Percentiles rank a stretch among this genome's conserved stretches.
phyloP scores from a whole-genome alignment of 2,113 vertebrate genomes.

The Leptobrachium ailaonicum region DNA sequence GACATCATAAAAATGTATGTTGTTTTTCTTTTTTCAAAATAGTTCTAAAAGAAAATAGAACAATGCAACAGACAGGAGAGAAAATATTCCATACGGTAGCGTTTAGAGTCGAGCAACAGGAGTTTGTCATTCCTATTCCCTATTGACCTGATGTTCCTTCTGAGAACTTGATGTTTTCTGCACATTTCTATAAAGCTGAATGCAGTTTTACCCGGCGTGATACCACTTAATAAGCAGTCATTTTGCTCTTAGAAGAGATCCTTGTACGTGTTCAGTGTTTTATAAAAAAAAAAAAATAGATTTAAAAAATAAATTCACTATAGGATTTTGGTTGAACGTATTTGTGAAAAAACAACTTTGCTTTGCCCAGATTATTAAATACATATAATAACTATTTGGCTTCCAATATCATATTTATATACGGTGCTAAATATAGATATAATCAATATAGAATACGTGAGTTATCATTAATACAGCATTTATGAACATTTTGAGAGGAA shows the following conservation, averaged over 20 bases:
- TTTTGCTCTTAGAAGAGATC: not conserved
- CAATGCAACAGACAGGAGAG: not conserved
- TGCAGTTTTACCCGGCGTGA: not conserved
- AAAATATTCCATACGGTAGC: not conserved
- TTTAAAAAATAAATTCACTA: not conserved
- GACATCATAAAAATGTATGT: too few relatives aligned
- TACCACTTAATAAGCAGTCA: conserved; percentile 8
- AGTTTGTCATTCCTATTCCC: not conserved
- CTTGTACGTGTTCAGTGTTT: not conserved
- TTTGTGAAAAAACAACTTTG: not conserved
- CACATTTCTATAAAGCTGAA: not conserved
- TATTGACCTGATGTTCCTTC: not conserved
- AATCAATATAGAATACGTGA: too few relatives aligned
- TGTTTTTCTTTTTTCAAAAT: not conserved
- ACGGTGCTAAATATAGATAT: too few relatives aligned
- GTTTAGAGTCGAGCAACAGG: not conserved
- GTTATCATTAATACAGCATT: too few relatives aligned
- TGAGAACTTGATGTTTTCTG: not conserved
- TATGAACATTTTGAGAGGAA: too few relatives aligned
- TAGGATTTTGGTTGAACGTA: not conserved
- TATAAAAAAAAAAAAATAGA: not conserved
- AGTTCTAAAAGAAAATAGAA: not conserved
- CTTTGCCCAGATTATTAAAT: not conserved
- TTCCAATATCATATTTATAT: too few relatives aligned
- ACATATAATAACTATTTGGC: too few relatives aligned